Evolutionary conservation across 2,888 invertebrate species (phyloP).

Genomic region (Lithosia quadra): DNA sequence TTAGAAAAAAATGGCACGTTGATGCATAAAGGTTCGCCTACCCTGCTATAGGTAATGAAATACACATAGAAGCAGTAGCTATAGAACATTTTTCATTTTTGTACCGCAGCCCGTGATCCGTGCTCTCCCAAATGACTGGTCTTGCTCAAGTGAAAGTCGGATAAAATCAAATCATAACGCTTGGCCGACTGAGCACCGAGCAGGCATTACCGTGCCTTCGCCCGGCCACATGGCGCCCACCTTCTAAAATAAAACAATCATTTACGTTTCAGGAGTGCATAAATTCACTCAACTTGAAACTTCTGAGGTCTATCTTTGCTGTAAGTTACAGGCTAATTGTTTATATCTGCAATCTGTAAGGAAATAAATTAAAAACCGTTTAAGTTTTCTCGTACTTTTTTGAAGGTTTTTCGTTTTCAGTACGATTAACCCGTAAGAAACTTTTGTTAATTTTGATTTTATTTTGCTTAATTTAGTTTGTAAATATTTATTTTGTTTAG

Average conservation of each 20-base stretch:
- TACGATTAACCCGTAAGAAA: too few relatives aligned
- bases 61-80: not conserved
- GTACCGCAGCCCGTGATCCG: conserved; percentile 35
- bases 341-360: not conserved
- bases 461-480: too few relatives aligned
- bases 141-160: conserved; percentile 20
- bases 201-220: not conserved
- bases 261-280: not conserved
- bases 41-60: not conserved
- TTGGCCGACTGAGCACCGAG: not conserved
- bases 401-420: too few relatives aligned
- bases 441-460: too few relatives aligned
- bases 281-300: not conserved
- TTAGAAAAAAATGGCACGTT: too few relatives aligned
- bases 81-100: conserved; percentile 3
- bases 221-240: not conserved
- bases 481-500: too few relatives aligned
- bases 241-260: conserved; percentile 4
- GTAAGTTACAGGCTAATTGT: too few relatives aligned
- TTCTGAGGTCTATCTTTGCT: too few relatives aligned
- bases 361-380: too few relatives aligned
- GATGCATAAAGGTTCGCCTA: too few relatives aligned
- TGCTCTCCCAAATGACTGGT: conserved; percentile 44
- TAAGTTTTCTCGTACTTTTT: too few relatives aligned
- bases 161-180: conserved; percentile 24